phyloP scores from a whole-genome alignment of 2,113 vertebrate species.

The Seriola rivoliana region DNA sequence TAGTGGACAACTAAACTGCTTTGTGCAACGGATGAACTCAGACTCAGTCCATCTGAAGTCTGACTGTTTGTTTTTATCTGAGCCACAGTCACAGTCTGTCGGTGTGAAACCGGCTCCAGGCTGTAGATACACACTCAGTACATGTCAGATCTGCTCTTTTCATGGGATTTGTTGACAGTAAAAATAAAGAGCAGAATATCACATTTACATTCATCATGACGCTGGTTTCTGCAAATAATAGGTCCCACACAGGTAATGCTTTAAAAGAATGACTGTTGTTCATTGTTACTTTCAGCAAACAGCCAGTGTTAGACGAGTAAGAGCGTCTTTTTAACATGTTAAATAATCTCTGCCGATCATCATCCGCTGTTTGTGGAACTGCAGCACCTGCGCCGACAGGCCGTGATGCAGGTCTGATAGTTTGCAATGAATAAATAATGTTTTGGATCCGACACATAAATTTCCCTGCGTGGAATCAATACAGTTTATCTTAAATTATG shows the following conservation, averaged over 20 bases:
- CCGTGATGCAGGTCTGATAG: not conserved
- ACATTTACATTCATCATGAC: not conserved
- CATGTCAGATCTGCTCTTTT: not conserved
- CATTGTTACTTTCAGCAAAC: not conserved
- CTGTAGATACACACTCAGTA: not conserved
- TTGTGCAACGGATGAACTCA: too few relatives aligned
- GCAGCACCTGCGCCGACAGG: not conserved
- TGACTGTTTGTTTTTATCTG: too few relatives aligned
- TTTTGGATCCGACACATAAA: not conserved
- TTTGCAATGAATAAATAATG: not conserved
- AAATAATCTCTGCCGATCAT: not conserved
- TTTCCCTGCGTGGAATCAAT: slow-evolving; percentile 1
- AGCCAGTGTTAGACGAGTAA: not conserved
- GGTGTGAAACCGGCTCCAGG: too few relatives aligned
- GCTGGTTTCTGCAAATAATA: not conserved
- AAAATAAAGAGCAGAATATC: not conserved
- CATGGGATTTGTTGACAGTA: not conserved
- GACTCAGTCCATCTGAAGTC: too few relatives aligned
- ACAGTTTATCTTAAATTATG: not conserved
- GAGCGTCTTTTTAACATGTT: not conserved
- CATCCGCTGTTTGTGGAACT: not conserved
- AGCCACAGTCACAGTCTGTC: too few relatives aligned
- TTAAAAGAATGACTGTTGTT: not conserved
- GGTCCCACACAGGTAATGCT: not conserved
- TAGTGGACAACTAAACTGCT: too few relatives aligned